Conservation (phyloP, 2,113 vertebrate species). For the Chiloscyllium plagiosum region DNA sequence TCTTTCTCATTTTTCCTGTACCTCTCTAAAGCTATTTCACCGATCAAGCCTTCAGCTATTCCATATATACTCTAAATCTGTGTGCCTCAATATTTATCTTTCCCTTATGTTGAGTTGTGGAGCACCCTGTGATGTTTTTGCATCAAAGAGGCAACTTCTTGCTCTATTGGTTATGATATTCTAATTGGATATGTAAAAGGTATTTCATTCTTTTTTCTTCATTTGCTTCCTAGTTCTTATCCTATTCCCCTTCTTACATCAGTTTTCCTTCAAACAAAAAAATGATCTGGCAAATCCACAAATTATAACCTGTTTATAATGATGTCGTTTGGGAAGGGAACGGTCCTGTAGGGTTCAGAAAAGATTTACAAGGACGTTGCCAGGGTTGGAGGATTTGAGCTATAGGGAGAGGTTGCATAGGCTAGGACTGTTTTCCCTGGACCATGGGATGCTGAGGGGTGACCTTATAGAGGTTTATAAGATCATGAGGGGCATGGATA, state of each 20-base stretch:
- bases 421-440: too few species aligned
- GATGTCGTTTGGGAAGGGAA: not conserved
- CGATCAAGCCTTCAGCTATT: not conserved
- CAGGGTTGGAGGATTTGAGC: too few species aligned
- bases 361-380: too few species aligned
- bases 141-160: not conserved
- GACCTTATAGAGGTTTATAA: too few species aligned
- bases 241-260: not conserved
- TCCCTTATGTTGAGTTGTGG: not conserved
- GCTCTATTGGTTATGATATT: not conserved
- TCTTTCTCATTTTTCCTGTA: not conserved
- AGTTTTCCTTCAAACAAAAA: not conserved
- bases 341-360: too few species aligned
- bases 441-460: too few species aligned
- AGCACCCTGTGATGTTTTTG: not conserved
- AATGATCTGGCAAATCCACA: not conserved
- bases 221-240: not conserved
- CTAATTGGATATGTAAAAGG: not conserved
- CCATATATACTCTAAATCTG: not conserved
- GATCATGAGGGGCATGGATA: too few species aligned
- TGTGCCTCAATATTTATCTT: not conserved
- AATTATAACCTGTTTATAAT: not conserved
- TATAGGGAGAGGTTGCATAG: too few species aligned
- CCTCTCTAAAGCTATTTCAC: not conserved
- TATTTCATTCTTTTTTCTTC: not conserved